phyloP scores from a whole-genome alignment of 2,113 vertebrate species.

The Elephantulus edwardii region DNA sequence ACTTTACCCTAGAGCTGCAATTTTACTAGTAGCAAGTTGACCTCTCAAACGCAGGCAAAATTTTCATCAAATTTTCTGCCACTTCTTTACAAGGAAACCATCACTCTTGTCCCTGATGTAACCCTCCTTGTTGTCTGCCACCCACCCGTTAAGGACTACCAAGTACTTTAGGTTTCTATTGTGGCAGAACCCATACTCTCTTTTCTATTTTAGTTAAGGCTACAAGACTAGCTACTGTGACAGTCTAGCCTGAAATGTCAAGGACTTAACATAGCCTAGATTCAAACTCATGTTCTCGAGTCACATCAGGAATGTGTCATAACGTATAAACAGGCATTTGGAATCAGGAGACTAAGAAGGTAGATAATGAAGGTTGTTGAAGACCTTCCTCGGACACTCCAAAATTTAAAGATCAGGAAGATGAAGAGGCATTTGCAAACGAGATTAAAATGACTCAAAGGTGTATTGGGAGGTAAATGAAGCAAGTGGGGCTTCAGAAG shows the following conservation, averaged over 20 bases:
- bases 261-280: neutral
- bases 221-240: neutral
- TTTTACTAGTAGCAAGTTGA: neutral
- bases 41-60: neutral
- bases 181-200: neutral
- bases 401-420: constrained; percentile 18
- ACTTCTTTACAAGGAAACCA: neutral
- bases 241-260: neutral
- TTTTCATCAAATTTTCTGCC: neutral
- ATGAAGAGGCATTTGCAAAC: neutral
- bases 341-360: neutral
- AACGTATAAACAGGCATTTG: constrained; percentile 32
- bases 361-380: neutral
- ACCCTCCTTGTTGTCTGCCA: neutral
- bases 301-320: too few species aligned
- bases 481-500: neutral
- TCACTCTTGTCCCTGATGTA: neutral
- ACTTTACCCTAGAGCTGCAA: neutral
- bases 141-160: neutral
- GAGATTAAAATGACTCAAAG: neutral
- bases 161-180: neutral
- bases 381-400: neutral
- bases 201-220: neutral
- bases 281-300: neutral
- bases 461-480: neutral